Evolutionary conservation across 1,140 invertebrate species (phyloP).

Genomic region (Vollenhovia emeryi): DNA sequence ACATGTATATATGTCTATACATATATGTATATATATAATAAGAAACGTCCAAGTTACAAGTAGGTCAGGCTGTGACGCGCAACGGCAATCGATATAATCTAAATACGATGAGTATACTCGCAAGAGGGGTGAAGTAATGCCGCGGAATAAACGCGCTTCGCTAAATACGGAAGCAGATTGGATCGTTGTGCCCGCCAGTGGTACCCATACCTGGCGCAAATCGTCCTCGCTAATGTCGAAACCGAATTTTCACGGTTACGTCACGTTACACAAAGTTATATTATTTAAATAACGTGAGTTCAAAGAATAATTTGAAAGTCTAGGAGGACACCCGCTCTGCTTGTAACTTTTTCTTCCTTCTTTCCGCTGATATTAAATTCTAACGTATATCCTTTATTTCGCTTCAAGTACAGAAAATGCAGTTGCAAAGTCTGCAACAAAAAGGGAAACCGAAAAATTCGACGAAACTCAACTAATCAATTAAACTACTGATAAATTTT

Average conservation of each 20-base stretch:
- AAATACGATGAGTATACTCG: constrained; percentile 69
- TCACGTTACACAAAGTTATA: no score
- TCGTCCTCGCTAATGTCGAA: background rate
- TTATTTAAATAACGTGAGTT: background rate
- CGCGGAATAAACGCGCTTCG: constrained; percentile 57
- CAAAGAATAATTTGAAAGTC: background rate
- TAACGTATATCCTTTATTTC: background rate
- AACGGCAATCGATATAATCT: constrained; percentile 72
- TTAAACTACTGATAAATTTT: no score
- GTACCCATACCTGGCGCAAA: background rate
- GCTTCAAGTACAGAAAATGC: background rate
- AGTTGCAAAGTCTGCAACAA: no score
- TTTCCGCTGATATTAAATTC: background rate
- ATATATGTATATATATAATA: background rate
- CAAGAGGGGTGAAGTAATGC: constrained; percentile 70
- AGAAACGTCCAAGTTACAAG: constrained; percentile 43
- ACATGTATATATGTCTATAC: background rate
- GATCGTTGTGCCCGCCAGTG: constrained; percentile 43
- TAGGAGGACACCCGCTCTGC: background rate
- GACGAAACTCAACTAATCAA: no score
- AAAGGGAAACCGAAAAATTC: background rate
- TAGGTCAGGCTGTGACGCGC: constrained; percentile 71
- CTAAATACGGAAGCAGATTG: constrained; percentile 53
- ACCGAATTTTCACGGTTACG: background rate
- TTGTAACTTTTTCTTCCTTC: background rate